Base-by-base conservation (phyloP, 2,797 vertebrate species). In the Mormyrops boulengeri region DNA sequence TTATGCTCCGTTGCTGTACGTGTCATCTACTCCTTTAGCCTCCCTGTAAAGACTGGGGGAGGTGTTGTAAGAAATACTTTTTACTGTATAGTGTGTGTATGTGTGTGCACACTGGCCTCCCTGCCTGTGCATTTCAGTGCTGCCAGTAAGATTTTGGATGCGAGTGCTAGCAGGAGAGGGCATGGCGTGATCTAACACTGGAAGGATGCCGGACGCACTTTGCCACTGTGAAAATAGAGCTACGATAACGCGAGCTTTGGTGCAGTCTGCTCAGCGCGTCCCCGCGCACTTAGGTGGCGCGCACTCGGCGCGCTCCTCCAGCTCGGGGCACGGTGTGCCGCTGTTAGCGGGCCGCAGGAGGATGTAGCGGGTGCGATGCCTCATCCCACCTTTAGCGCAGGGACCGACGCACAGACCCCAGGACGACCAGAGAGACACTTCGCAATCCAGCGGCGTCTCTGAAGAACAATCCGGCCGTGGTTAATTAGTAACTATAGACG, bases 391-490 rank as follows among this genome's bases (percentile, higher is more conserved):
- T 88, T 94, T 94, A 89, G 95, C 94, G 90, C 96, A 97, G 50
- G 95, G 93, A 3, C 95, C 95, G 88, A 95, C 90, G 91, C 96
- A 97, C 92, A 96, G 92, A 82, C 96, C 96, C 96, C 96, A 97
- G 85, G 96, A 96, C 0, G 96, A 97, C 96, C 96, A 97, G 88
- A 94, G 92, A 3, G 96, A 96, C 89, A 97, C 96, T 91, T 96
- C 95, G 85, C 96, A 97, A 94, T 97, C 96, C 91, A 97, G 91
- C 0, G 96, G 96, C 0, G 96, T 97, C 34, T 89, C 96, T 97
- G 93, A 41, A 90, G 90, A 26, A 14, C 38, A 82, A 90, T 0
- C 34, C 30, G 12, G 69, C 30, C 34, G 17, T 77, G 4, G 17
- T 41, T 77, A 77, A 77, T 38, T 14, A 77, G 69, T 77, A 77